Evolutionary conservation across 2,888 invertebrate genomes (phyloP), one percentile per base, ranked within the genome.

Genomic region (Augochlorella aurata): DNA sequence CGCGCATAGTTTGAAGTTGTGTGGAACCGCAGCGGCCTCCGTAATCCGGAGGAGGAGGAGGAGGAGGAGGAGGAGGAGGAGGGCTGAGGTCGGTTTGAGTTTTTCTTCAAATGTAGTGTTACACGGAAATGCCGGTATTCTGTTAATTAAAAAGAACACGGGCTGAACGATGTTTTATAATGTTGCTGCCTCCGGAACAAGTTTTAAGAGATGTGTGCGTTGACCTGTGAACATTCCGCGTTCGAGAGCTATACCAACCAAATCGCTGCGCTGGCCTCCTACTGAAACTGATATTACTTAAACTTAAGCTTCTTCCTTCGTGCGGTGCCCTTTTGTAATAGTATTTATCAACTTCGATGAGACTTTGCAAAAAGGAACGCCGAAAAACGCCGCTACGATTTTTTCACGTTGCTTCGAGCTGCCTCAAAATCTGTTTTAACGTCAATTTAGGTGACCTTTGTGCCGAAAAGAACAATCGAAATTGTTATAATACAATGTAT

Each of bases 1-100:
- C 63, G 10, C 38, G 63, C 63, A 63, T 63, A 63, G 63, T 63
- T 63, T 63, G 63, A 38, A 63, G 63, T 38, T 63, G 63, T 38
- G 63, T 63, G 63, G 63, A 63, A 63, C 63, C 63, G 38, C 63
- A 63, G 9, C 63, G 38, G 63, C 63, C 63, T 38, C 38, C 38
- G 63, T 63, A 63, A 63, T 63, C 63, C 63, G 63, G 38, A 38
- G 63, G 0, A 9, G 5, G 29, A 29, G 29, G 2, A 2, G 2
- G 29, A 29, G 29, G 2, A 29, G 2, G 29, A 29, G 29, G 29
- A 29, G 2, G 29, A 29, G 16, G 16, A 29, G 0, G 9, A 7
- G 38, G 63, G 63, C 4, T 18, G 38, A 63, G 63, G 38, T 63
- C 18, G 38, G 38, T 63, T 63, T 63, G 38, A 63, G 63, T 63